Evolutionary conservation across 2,888 invertebrate species (phyloP), one percentile per base, ranked within the genome.

Genomic region (Mycalesis mineus): DNA sequence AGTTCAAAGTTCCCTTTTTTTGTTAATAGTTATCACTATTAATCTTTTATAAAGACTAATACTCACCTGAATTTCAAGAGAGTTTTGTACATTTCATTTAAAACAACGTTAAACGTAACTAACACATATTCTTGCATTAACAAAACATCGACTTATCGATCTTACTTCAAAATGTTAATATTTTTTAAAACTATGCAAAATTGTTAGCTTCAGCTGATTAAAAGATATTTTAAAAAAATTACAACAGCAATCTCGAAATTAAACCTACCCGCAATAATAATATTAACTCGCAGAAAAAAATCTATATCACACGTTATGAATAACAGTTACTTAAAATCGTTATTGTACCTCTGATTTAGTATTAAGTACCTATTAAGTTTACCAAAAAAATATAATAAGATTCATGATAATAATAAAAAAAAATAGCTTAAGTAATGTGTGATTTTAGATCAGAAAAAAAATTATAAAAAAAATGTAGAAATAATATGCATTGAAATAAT

Each of bases 31-130:
- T 17, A 14, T 29, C 13, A 37, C 44, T 44, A 49, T 29, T 11
- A 45, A 51, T 56, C n/a, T 56, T 51, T 57, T 44, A 37, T 39
- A 60, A 53, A 57, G 40, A 50, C 37, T 51, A 57, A 59, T 51
- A 40, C 48, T 57, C 49, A 42, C 44, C 40, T 53, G 36, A 36
- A 11, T 53, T 42, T 56, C 31, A 54, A 47, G 57, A 17, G 31
- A 41, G 47, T 55, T 47, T 58, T 61, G 55, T 47, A 61, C 55
- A 58, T 58, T 58, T 59, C 31, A 41, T 52, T 47, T 36, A 51
- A 55, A 36, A 11, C 45, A 44, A 17, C 29, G 42, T 56, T 37
- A 52, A 48, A 55, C 36, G 45, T 60, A 49, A 40, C 29, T 55
- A 52, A 39, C 48, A 47, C 45, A 60, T 55, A 36, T 17, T 47